These are phyloP conservation scores for Cryptomyrus ogoouensis DNA, from an alignment of 2,113 vertebrate genomes.

Conservation along the genomic window DNA sequence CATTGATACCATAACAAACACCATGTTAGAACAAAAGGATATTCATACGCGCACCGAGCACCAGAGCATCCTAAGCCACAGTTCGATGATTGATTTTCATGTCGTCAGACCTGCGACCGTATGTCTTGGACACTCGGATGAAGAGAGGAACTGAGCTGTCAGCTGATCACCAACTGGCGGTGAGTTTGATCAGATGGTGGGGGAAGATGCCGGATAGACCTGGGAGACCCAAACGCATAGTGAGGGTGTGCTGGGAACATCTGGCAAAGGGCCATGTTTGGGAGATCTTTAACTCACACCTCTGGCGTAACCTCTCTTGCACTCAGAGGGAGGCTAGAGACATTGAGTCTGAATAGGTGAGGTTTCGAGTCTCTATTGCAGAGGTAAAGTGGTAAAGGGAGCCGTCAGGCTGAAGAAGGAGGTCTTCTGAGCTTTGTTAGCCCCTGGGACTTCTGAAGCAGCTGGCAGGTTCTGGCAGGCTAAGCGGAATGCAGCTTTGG, in stretches of 20 bases:
- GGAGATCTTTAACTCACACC: neutral
- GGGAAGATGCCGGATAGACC: neutral
- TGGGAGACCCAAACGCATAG: neutral
- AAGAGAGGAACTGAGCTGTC: neutral
- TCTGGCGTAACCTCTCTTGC: neutral
- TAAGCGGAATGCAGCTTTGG: neutral
- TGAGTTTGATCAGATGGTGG: neutral
- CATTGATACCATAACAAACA: neutral
- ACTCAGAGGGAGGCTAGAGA: neutral
- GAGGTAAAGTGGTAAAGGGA: neutral
- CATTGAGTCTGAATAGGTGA: neutral
- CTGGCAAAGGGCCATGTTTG: neutral
- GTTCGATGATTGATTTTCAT: neutral
- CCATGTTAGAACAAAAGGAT: neutral
- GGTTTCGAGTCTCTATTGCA: neutral
- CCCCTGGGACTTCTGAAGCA: neutral
- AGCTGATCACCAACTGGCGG: neutral
- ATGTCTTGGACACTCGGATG: neutral
- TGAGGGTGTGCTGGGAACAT: neutral
- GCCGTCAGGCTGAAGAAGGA: neutral
- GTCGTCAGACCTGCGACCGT: neutral
- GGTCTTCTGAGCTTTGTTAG: neutral
- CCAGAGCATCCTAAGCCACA: neutral
- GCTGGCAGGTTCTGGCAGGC: neutral
- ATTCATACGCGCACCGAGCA: neutral